Evolutionary conservation across 1,140 invertebrate genomes (phyloP).

Genomic region (Pararge aegeria): DNA sequence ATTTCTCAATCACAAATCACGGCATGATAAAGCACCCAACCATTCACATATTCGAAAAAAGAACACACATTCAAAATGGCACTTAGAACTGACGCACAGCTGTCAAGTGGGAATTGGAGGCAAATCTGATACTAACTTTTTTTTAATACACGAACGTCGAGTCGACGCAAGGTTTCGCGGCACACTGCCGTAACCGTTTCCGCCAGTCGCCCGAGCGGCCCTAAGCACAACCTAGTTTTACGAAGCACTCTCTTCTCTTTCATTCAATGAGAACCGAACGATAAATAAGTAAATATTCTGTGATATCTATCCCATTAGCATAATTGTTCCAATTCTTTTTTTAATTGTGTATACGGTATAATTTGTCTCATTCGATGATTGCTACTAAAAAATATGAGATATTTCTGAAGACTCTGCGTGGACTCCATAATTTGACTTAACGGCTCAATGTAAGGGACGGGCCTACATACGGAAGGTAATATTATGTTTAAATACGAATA

Average conservation of each 20-base stretch:
- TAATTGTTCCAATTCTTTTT: not conserved
- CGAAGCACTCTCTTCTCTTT: not conserved
- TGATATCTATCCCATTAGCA: not conserved
- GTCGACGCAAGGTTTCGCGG: conserved; percentile 43
- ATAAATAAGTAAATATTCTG: not conserved
- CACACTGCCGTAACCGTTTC: conserved; percentile 44
- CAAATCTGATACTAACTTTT: conserved; percentile 43
- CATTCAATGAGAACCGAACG: not conserved
- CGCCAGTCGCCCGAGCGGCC: conserved; percentile 8
- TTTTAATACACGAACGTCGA: conserved; percentile 37
- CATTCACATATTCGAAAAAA: conserved; percentile 36
- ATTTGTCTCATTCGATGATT: too few relatives aligned
- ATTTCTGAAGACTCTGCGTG: too few relatives aligned
- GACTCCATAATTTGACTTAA: too few relatives aligned
- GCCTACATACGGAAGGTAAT: too few relatives aligned
- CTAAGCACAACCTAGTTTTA: conserved; percentile 22
- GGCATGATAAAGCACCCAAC: conserved; percentile 29
- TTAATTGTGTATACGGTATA: not conserved
- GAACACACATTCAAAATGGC: conserved; percentile 25
- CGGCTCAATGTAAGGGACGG: too few relatives aligned
- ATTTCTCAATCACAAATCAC: conserved; percentile 25
- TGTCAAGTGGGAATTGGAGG: conserved; percentile 44
- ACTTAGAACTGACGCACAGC: conserved; percentile 18
- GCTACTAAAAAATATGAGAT: too few relatives aligned
- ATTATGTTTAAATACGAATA: too few relatives aligned